phyloP scores from a whole-genome alignment of 1,140 invertebrate genomes.

The Panulirus ornatus region DNA sequence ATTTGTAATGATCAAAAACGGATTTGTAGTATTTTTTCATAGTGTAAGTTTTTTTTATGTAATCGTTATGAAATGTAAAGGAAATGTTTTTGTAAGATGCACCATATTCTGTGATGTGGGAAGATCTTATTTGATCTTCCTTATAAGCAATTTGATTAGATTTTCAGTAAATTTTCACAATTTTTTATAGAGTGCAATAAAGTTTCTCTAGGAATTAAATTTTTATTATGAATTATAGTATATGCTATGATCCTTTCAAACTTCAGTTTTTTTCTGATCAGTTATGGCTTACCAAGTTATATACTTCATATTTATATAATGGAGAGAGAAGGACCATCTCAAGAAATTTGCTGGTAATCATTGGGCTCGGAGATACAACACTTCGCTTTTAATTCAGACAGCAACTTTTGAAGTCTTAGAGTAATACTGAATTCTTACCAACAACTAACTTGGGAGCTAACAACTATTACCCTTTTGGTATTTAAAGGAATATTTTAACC shows the following conservation, averaged over 20 bases:
- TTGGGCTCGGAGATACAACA: background rate
- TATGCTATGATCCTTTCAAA: background rate
- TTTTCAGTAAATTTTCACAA: background rate
- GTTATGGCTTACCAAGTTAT: background rate
- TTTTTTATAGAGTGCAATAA: slow-evolving; percentile 53
- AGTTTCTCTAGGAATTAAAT: slow-evolving; percentile 12
- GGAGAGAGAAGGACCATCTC: background rate
- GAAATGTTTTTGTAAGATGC: background rate
- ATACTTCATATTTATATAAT: background rate
- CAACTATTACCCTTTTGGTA: no score
- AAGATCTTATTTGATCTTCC: slow-evolving; percentile 7
- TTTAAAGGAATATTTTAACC: no score
- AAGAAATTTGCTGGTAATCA: background rate
- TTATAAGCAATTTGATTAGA: slow-evolving; percentile 2
- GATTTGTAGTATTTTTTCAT: slow-evolving; percentile 36
- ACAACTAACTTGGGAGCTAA: no score
- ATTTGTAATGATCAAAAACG: slow-evolving; percentile 66
- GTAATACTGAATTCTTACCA: background rate
- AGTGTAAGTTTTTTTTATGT: background rate
- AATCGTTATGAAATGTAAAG: background rate
- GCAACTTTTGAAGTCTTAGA: background rate
- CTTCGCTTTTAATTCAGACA: background rate
- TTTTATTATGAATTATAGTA: slow-evolving; percentile 6
- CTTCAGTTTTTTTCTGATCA: background rate
- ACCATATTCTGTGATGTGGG: slow-evolving; percentile 56